These are phyloP conservation scores for Ptilorrhoa leucosticta DNA, from an alignment of 2,113 vertebrate genomes.

Conservation along the genomic window DNA sequence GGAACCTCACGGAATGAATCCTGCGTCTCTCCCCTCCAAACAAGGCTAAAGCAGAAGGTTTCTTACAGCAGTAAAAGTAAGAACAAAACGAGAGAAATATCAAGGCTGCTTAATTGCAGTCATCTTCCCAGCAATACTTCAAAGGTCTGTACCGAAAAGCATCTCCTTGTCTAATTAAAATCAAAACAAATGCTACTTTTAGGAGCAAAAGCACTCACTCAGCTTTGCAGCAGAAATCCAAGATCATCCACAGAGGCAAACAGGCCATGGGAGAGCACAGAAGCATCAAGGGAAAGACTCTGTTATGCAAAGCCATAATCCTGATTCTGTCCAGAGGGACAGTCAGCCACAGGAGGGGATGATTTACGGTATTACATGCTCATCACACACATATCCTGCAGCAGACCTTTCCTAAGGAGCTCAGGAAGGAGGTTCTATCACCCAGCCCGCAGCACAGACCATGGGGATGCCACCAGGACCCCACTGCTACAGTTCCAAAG, in stretches of 20 bases:
- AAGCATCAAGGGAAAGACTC: background rate
- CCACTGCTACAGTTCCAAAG: background rate
- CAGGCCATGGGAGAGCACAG: background rate
- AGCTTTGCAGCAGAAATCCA: background rate
- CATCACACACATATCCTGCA: background rate
- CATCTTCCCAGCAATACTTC: background rate
- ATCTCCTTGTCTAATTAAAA: constrained; percentile 12
- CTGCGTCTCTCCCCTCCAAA: background rate
- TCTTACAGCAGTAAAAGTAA: background rate
- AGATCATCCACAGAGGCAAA: background rate
- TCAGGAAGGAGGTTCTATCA: background rate
- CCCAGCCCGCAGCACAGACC: background rate
- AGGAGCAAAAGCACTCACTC: background rate
- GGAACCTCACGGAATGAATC: background rate
- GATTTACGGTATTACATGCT: background rate
- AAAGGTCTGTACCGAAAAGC: background rate
- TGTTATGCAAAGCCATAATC: background rate
- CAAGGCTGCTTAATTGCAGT: background rate
- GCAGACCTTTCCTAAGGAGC: background rate
- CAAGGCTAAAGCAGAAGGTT: background rate
- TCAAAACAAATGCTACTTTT: background rate
- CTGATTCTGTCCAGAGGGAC: background rate
- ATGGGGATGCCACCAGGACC: background rate
- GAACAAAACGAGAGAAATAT: background rate
- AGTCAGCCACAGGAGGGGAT: background rate